Percentiles rank a stretch among this genome's conserved stretches.
These are phyloP conservation scores for Chrysolophus pictus DNA, from an alignment of 2,797 vertebrate genomes.

Conservation along the genomic window DNA sequence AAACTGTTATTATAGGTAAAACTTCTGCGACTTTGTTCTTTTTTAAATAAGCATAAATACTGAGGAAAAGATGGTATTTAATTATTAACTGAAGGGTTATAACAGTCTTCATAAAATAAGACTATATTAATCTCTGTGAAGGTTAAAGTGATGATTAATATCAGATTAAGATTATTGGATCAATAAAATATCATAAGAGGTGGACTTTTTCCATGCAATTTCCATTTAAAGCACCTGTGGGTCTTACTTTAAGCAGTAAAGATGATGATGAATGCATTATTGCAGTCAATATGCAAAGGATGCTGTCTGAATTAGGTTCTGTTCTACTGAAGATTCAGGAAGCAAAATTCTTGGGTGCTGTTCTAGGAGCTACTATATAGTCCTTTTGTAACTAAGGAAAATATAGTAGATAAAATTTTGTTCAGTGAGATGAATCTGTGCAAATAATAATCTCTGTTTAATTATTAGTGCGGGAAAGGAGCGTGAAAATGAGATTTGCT, in stretches of 20 bases:
- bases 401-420: background rate
- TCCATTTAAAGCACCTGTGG: background rate
- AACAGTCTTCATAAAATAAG: background rate
- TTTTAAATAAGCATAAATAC: background rate
- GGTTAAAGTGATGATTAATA: background rate
- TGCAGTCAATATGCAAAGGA: background rate
- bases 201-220: background rate
- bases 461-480: conserved; percentile 85
- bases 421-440: background rate
- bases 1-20: background rate
- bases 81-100: background rate
- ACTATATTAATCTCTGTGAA: background rate
- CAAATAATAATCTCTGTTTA: conserved; percentile 15
- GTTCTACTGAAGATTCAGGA: background rate
- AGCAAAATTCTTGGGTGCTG: background rate
- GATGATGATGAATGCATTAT: background rate
- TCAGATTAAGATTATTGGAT: background rate
- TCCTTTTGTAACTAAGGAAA: background rate
- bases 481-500: conserved; percentile 82
- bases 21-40: background rate
- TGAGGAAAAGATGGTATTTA: background rate
- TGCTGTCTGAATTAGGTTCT: background rate
- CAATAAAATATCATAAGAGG: background rate
- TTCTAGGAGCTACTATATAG: background rate
- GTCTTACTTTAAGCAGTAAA: background rate